phyloP scores from a whole-genome alignment of 1,140 invertebrate genomes.

The Nasonia vitripennis region DNA sequence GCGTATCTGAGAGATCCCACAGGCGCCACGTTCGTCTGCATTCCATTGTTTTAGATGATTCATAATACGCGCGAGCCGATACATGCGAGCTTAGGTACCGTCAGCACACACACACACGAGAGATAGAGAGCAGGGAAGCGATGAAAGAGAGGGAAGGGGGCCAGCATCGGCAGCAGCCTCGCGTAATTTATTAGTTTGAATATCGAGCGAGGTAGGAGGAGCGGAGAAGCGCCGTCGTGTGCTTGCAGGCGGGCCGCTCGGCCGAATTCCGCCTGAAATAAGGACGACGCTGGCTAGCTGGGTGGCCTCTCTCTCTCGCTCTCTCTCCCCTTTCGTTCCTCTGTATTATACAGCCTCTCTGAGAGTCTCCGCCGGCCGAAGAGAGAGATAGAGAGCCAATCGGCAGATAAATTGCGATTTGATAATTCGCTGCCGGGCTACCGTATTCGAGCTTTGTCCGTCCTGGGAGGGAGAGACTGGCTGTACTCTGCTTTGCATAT shows the following conservation, averaged over 20 bases:
- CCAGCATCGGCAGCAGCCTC: constrained; percentile 33
- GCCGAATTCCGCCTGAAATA: constrained; percentile 58
- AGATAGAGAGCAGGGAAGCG: neutral
- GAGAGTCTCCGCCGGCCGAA: neutral
- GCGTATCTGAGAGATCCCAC: neutral
- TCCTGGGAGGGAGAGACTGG: neutral
- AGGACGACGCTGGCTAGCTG: constrained; percentile 62
- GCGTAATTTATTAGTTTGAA: constrained; percentile 72
- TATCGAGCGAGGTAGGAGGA: constrained; percentile 60
- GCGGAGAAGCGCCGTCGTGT: constrained; percentile 34
- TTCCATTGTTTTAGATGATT: constrained; percentile 76
- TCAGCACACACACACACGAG: neutral
- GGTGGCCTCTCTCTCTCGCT: constrained; percentile 65
- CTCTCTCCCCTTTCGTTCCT: constrained; percentile 50
- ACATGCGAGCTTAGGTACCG: constrained; percentile 5
- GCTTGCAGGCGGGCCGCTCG: constrained; percentile 45
- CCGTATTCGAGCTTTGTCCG: constrained; percentile 17
- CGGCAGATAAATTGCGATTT: constrained; percentile 49
- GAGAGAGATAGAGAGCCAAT: constrained; percentile 6
- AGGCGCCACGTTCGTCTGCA: constrained; percentile 72
- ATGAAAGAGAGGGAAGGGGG: constrained; percentile 22
- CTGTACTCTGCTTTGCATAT: constrained; percentile 7
- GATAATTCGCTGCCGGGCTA: constrained; percentile 43
- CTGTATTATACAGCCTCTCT: neutral
- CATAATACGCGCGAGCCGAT: constrained; percentile 64